These are phyloP conservation scores for Suillia variegata DNA, from an alignment of 2,888 invertebrate genomes.

Conservation along the genomic window DNA sequence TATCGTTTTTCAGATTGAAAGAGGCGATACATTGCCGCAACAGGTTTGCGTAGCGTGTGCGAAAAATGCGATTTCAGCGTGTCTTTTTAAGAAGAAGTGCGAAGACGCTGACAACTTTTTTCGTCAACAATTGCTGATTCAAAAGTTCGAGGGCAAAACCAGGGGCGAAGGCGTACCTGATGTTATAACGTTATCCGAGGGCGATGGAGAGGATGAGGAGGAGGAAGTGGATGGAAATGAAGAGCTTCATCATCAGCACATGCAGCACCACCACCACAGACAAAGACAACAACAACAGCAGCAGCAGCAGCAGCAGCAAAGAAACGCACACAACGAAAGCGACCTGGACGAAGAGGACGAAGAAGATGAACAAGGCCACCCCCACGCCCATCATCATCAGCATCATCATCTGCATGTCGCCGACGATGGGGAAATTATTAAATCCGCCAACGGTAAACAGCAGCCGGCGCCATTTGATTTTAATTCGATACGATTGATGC, in stretches of 20 bases:
- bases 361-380: no score
- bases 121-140: conserved; percentile 55
- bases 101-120: conserved; percentile 60
- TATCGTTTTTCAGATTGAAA: conserved; percentile 54
- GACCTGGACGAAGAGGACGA: conserved; percentile 27
- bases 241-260: no score
- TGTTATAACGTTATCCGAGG: conserved; percentile 31
- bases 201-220: conserved; percentile 28
- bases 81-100: conserved; percentile 58
- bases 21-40: conserved; percentile 56
- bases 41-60: conserved; percentile 58
- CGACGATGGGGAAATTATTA: conserved; percentile 44
- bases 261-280: conserved; percentile 5
- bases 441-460: conserved; percentile 22
- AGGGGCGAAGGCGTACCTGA: conserved; percentile 14
- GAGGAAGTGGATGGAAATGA: neutral
- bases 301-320: conserved; percentile 11
- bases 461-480: conserved; percentile 45
- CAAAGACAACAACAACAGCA: no score
- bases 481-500: conserved; percentile 56
- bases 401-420: neutral
- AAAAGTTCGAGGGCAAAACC: conserved; percentile 47
- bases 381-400: conserved; percentile 2
- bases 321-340: neutral
- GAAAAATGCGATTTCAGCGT: conserved; percentile 56